phyloP scores from a whole-genome alignment of 2,113 vertebrate genomes.

The Scopus umbretta region DNA sequence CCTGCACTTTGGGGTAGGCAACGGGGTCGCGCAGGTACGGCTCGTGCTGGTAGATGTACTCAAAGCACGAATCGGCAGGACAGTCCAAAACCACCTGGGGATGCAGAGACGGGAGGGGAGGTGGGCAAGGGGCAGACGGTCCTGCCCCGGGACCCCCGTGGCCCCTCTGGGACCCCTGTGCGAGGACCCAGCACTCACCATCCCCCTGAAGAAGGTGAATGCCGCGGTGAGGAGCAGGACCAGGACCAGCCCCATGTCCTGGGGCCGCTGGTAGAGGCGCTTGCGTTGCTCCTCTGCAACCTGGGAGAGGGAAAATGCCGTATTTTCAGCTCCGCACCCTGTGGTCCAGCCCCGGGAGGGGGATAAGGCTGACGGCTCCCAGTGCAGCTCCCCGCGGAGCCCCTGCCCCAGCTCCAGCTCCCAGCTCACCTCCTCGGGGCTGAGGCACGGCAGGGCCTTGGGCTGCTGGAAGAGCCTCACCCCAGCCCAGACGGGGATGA shows the following conservation, averaged over 20 bases:
- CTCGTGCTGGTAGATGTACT: constrained; percentile 83
- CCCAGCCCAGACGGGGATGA: constrained; percentile 78
- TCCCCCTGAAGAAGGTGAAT: constrained; percentile 85
- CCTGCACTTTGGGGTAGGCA: constrained; percentile 89
- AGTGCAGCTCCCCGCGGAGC: accelerated
- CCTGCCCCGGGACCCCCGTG: accelerated
- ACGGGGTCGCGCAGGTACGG: constrained; percentile 88
- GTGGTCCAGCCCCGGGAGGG: accelerated
- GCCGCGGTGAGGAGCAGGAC: constrained; percentile 69
- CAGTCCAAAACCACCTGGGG: constrained; percentile 85
- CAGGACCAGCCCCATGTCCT: constrained; percentile 73
- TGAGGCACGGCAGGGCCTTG: constrained; percentile 39
- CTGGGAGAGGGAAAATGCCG: background rate
- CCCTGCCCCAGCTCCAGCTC: background rate
- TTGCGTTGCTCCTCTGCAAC: constrained; percentile 77
- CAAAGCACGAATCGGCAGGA: constrained; percentile 78
- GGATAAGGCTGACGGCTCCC: background rate
- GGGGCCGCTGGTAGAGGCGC: constrained; percentile 74
- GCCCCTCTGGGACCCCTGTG: accelerated
- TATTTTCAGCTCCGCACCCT: accelerated
- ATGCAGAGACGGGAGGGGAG: background rate
- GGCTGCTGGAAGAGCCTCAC: constrained; percentile 72
- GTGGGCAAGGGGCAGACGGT: accelerated
- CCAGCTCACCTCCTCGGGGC: constrained; percentile 71
- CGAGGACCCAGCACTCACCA: constrained; percentile 65